These are phyloP conservation scores for Palythoa grandiflora DNA, from an alignment of 92 coral and sea anemone species.

Conservation along the genomic window DNA sequence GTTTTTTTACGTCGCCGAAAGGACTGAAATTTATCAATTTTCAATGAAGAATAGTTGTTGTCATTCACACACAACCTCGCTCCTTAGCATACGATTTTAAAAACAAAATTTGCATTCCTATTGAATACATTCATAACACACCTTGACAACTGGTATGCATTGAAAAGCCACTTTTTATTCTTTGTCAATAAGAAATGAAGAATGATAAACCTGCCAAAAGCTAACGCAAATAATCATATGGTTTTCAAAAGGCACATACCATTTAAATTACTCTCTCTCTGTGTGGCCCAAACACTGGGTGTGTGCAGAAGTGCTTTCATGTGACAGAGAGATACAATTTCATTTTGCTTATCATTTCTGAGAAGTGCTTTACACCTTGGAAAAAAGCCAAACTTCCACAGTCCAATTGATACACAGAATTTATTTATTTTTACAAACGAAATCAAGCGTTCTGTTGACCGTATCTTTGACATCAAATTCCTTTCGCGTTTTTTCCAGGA, in stretches of 20 bases:
- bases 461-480: background rate
- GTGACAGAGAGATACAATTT: constrained; percentile 15
- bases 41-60: background rate
- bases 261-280: background rate
- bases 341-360: background rate
- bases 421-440: constrained; percentile 8
- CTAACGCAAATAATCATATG: background rate
- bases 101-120: constrained; percentile 10
- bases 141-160: constrained; percentile 36
- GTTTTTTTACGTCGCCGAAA: background rate
- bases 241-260: background rate
- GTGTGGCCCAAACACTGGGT: constrained; percentile 13
- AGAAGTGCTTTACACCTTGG: constrained; percentile 10
- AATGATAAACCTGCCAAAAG: background rate
- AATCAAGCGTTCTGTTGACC: background rate
- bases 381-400: constrained; percentile 22
- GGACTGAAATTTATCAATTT: background rate
- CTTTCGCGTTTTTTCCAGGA: background rate
- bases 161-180: constrained; percentile 4
- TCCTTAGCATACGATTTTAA: constrained; percentile 21
- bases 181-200: background rate
- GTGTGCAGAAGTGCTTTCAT: constrained; percentile 25
- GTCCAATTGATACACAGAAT: background rate
- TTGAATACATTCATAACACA: constrained; percentile 22
- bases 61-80: background rate